Evolutionary conservation across 2,113 vertebrate genomes (phyloP).

Genomic region (Anhinga anhinga): DNA sequence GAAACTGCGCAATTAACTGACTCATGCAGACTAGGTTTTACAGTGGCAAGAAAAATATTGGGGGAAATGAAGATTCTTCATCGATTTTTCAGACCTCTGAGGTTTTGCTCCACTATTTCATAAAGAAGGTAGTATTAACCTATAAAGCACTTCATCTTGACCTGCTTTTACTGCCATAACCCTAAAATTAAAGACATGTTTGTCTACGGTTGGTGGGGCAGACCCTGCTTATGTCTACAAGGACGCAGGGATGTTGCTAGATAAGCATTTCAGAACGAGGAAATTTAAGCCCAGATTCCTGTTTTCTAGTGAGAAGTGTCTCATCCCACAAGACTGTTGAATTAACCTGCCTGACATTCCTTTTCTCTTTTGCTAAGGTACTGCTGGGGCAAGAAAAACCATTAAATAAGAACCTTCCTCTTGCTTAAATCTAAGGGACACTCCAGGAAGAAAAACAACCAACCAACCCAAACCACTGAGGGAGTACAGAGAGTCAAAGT

Average conservation of each 20-base stretch:
- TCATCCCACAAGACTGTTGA: background rate
- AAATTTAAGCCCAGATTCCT: background rate
- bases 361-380: background rate
- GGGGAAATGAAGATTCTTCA: background rate
- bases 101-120: background rate
- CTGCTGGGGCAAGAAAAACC: background rate
- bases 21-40: background rate
- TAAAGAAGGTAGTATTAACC: background rate
- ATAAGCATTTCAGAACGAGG: background rate
- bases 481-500: background rate
- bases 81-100: background rate
- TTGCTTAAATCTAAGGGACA: background rate
- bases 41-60: background rate
- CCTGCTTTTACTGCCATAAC: background rate
- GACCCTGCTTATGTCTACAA: background rate
- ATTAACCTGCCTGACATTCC: background rate
- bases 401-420: background rate
- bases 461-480: background rate
- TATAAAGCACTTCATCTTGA: background rate
- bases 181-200: fast-evolving
- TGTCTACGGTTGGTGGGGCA: background rate
- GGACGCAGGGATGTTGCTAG: background rate
- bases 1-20: background rate
- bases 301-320: background rate
- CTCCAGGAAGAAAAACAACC: background rate